Conservation (phyloP, 2,113 vertebrate genomes). For the Dromas ardeola region DNA sequence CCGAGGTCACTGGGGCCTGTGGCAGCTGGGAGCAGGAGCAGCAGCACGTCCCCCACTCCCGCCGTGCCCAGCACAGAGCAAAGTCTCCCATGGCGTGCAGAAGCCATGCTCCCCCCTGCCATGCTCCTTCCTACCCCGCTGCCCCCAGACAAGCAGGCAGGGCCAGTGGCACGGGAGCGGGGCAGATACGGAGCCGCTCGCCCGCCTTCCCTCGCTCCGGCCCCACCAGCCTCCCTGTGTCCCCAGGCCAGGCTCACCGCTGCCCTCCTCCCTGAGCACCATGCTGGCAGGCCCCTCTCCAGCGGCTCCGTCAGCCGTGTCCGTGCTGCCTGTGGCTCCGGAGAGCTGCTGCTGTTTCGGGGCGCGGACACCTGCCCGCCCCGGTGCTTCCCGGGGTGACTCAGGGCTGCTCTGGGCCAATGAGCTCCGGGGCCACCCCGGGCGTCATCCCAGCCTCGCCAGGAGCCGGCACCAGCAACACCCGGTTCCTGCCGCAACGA, state of each 20-base stretch:
- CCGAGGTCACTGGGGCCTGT: accelerated
- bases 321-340: accelerated
- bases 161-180: accelerated
- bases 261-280: constrained; percentile 4
- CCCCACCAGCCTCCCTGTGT: neutral
- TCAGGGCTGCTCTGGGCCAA: neutral
- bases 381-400: neutral
- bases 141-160: neutral
- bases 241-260: neutral
- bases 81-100: accelerated
- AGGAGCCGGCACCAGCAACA: neutral
- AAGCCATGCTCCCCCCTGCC: accelerated
- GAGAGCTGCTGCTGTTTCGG: neutral
- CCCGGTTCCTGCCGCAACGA: constrained; percentile 15
- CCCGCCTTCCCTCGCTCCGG: accelerated
- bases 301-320: accelerated
- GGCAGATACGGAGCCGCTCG: accelerated
- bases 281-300: neutral
- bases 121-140: neutral
- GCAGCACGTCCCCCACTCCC: accelerated
- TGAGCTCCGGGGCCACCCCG: neutral
- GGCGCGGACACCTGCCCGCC: neutral
- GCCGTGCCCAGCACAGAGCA: accelerated
- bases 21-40: neutral
- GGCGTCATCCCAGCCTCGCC: neutral